A percentile compares a stretch with the other conserved stretches of the same genome.
Evolutionary conservation across 2,797 vertebrate genomes (phyloP).

Genomic region (Anguilla megastoma): DNA sequence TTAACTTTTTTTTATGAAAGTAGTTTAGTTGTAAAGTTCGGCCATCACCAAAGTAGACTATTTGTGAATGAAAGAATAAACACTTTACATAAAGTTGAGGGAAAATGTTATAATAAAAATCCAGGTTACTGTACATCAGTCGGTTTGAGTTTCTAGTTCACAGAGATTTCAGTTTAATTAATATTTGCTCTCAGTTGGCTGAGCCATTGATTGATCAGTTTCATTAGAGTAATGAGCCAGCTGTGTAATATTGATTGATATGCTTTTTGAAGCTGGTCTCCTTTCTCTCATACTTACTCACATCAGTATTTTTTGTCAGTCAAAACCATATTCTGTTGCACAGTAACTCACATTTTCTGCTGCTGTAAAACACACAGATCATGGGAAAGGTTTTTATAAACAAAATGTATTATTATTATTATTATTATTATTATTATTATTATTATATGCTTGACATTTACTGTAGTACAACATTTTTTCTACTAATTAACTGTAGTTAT

Average conservation of each 20-base stretch:
- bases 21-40: not conserved
- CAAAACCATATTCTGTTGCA: not conserved
- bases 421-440: not conserved
- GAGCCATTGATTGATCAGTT: not conserved
- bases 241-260: constrained; percentile 1
- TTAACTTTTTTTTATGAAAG: not conserved
- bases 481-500: not conserved
- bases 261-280: not conserved
- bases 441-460: not conserved
- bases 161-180: not conserved
- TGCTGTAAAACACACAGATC: not conserved
- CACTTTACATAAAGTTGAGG: not conserved
- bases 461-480: not conserved
- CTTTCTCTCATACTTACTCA: not conserved
- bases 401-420: not conserved
- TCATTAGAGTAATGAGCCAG: not conserved
- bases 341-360: too few species aligned
- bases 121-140: not conserved
- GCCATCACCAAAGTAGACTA: not conserved
- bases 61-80: not conserved
- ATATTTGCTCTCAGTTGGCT: not conserved
- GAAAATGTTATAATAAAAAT: not conserved
- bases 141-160: not conserved
- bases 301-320: not conserved
- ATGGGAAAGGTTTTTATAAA: not conserved